Conservation (phyloP, 1,140 invertebrate species). For the Palaemon carinicauda region DNA sequence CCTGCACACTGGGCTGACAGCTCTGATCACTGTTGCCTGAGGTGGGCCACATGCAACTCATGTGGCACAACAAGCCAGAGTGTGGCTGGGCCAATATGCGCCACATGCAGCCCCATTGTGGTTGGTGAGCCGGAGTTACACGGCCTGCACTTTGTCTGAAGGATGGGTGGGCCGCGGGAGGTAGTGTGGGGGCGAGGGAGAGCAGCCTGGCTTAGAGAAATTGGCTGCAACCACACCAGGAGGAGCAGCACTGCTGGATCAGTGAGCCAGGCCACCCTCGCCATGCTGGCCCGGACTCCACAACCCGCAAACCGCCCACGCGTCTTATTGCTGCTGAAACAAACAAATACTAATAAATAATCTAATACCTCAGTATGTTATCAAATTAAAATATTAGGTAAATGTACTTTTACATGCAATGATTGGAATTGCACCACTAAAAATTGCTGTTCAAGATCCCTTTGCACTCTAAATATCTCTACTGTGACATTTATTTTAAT, state of each 20-base stretch:
- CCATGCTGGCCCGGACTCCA: slow-evolving; percentile 45
- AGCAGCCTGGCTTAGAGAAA: slow-evolving; percentile 36
- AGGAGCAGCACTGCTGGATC: slow-evolving; percentile 19
- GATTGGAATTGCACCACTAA: too few species aligned
- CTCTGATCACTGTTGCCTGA: slow-evolving; percentile 42
- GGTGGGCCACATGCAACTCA: slow-evolving; percentile 39
- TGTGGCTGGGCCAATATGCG: slow-evolving; percentile 22
- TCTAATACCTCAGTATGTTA: not conserved
- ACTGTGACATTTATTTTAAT: too few species aligned
- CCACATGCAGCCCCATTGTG: slow-evolving; percentile 43
- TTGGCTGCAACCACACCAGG: slow-evolving; percentile 24
- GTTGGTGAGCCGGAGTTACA: slow-evolving; percentile 45
- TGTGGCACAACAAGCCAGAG: slow-evolving; percentile 13
- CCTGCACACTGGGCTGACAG: slow-evolving; percentile 47
- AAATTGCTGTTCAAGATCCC: too few species aligned
- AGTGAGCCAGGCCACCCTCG: slow-evolving; percentile 45
- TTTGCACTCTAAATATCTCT: too few species aligned
- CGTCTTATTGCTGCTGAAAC: slow-evolving; percentile 55
- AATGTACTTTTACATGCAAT: too few species aligned
- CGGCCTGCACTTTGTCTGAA: slow-evolving; percentile 49
- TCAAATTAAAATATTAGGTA: too few species aligned
- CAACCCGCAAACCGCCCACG: slow-evolving; percentile 51
- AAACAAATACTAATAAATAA: slow-evolving; percentile 12
- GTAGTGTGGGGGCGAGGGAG: slow-evolving; percentile 52
- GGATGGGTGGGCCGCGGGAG: slow-evolving; percentile 52